These are phyloP conservation scores for Equus przewalskii DNA, from an alignment of 2,113 vertebrate genomes.

Conservation along the genomic window DNA sequence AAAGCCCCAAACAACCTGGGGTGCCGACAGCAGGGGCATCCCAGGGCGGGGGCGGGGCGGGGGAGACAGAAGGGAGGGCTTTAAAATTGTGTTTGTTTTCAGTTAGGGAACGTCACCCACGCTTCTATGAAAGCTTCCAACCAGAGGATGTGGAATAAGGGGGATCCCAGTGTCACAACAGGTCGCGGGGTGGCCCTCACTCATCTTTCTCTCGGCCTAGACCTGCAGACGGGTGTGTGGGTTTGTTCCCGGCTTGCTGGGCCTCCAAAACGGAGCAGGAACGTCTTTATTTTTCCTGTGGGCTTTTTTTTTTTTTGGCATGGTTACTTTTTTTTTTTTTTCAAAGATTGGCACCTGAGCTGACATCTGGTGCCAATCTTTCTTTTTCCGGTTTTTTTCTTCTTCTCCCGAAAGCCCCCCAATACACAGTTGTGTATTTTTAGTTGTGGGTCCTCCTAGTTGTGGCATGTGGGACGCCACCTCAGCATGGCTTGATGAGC, in stretches of 20 bases:
- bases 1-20: neutral
- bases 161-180: neutral
- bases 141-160: accelerated
- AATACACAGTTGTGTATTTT: too few species aligned
- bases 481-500: too few species aligned
- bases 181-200: neutral
- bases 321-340: too few species aligned
- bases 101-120: accelerated
- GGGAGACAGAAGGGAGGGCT: neutral
- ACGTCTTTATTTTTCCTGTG: too few species aligned
- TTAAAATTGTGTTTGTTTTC: neutral
- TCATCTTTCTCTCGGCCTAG: neutral
- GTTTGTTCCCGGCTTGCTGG: neutral
- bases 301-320: too few species aligned
- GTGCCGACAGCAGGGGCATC: neutral
- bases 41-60: neutral
- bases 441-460: too few species aligned
- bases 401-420: too few species aligned
- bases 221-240: accelerated
- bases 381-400: too few species aligned
- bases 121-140: neutral
- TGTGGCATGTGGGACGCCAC: too few species aligned
- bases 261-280: neutral
- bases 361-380: too few species aligned
- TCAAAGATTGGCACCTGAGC: too few species aligned